Percentiles rank a stretch among this genome's conserved stretches.
phyloP scores from a whole-genome alignment of 2,888 invertebrate species.

The Rhagophthalmus giganteus region DNA sequence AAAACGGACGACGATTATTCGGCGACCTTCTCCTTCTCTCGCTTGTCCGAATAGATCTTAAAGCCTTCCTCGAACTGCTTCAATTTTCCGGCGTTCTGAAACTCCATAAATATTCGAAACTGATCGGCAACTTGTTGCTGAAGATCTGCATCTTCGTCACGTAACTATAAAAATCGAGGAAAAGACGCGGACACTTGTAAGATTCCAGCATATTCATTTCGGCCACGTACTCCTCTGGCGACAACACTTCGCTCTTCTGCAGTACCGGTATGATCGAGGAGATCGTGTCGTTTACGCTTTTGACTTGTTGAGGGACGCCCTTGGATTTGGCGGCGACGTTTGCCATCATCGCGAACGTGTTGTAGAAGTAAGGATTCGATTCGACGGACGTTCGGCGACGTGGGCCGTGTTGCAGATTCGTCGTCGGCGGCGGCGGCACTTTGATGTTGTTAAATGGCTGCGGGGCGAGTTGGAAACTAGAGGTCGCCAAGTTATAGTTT shows the following conservation, averaged over 20 bases:
- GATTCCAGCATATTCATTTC: constrained; percentile 39
- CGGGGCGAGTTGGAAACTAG: no score
- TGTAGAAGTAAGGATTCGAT: no score
- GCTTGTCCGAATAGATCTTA: constrained; percentile 27
- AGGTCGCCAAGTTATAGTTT: no score
- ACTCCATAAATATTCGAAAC: constrained; percentile 43
- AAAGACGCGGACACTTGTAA: constrained; percentile 37
- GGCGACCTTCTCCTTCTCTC: constrained; percentile 13
- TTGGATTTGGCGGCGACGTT: no score
- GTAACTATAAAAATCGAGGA: constrained; percentile 43
- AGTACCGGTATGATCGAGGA: constrained; percentile 8
- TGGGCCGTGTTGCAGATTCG: no score
- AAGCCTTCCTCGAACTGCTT: constrained; percentile 36
- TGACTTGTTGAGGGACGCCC: no score
- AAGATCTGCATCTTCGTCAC: constrained; percentile 46
- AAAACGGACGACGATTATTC: no score
- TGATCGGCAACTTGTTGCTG: constrained; percentile 41
- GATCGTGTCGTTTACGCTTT: not conserved
- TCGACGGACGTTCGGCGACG: no score
- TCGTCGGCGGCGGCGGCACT: no score
- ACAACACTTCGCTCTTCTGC: constrained; percentile 4
- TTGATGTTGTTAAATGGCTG: no score
- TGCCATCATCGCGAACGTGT: no score
- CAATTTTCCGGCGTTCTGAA: constrained; percentile 44
- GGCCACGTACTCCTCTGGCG: constrained; percentile 39